phyloP scores from a whole-genome alignment of 2,888 invertebrate genomes.

The Chrysolina haemoptera region DNA sequence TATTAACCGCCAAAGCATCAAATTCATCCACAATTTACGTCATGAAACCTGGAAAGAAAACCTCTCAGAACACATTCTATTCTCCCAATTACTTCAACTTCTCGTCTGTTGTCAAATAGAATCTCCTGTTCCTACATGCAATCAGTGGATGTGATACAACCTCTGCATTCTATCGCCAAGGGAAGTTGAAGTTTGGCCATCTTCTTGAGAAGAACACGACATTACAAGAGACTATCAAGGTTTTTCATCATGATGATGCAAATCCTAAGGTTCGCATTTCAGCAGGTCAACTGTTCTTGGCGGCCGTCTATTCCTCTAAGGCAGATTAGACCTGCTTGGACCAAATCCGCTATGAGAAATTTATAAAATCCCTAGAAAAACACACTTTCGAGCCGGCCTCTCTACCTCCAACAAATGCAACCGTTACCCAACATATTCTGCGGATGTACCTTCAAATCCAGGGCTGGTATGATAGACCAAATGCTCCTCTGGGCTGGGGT shows the following conservation, averaged over 20 bases:
- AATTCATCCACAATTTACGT: conserved; percentile 25
- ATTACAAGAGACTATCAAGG: too few species aligned
- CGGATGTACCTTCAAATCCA: too few species aligned
- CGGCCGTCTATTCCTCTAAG: conserved; percentile 12
- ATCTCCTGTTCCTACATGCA: too few species aligned
- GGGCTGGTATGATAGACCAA: too few species aligned
- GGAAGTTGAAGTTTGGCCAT: too few species aligned
- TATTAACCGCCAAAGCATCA: conserved; percentile 30
- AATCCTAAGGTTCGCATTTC: conserved; percentile 7
- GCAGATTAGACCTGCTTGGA: conserved; percentile 25
- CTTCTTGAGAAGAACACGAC: too few species aligned
- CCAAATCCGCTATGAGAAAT: conserved; percentile 11
- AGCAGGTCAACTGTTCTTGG: conserved; percentile 10
- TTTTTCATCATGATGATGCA: conserved; percentile 21
- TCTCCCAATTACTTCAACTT: conserved; percentile 27
- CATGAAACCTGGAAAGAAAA: conserved; percentile 29
- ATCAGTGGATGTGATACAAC: too few species aligned
- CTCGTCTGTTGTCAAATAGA: too few species aligned
- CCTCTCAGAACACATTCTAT: conserved; percentile 30
- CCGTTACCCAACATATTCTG: too few species aligned
- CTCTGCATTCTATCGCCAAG: too few species aligned
- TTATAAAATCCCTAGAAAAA: not conserved
- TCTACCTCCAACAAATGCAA: too few species aligned
- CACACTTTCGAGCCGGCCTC: conserved; percentile 9
- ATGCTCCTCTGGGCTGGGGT: too few species aligned